Evolutionary conservation across 2,113 vertebrate species (phyloP).

Genomic region (Alligator sinensis): DNA sequence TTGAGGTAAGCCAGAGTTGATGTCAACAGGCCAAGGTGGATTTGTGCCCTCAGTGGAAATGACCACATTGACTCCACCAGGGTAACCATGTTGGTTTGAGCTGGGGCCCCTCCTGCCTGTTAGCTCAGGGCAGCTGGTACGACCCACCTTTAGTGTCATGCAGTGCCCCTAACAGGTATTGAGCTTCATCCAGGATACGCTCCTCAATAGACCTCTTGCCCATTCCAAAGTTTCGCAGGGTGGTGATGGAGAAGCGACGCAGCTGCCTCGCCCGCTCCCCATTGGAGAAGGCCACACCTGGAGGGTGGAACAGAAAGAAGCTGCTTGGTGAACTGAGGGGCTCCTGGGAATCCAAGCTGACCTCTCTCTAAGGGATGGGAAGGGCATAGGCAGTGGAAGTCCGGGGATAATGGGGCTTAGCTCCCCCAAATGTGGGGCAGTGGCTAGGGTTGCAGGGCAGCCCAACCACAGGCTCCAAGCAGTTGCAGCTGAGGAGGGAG

Average conservation of each 20-base stretch:
- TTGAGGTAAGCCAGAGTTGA: background rate
- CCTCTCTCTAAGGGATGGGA: too few species aligned
- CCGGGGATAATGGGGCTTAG: too few species aligned
- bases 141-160: conserved; percentile 59
- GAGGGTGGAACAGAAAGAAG: too few species aligned
- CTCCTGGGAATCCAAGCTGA: too few species aligned
- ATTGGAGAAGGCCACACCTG: conserved; percentile 17
- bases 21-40: background rate
- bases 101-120: background rate
- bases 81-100: too few species aligned
- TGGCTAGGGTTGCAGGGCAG: too few species aligned
- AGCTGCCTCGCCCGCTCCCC: conserved; percentile 57
- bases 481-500: too few species aligned
- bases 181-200: conserved; percentile 77
- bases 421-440: too few species aligned
- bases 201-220: conserved; percentile 59
- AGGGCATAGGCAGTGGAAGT: too few species aligned
- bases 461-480: too few species aligned
- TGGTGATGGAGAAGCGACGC: conserved; percentile 56
- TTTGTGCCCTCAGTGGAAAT: background rate
- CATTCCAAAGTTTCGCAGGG: conserved; percentile 54
- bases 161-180: conserved; percentile 62
- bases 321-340: fast-evolving
- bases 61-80: background rate
- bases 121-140: background rate